Conservation (phyloP, 1,140 invertebrate species). For the Bombus vancouverensis region DNA sequence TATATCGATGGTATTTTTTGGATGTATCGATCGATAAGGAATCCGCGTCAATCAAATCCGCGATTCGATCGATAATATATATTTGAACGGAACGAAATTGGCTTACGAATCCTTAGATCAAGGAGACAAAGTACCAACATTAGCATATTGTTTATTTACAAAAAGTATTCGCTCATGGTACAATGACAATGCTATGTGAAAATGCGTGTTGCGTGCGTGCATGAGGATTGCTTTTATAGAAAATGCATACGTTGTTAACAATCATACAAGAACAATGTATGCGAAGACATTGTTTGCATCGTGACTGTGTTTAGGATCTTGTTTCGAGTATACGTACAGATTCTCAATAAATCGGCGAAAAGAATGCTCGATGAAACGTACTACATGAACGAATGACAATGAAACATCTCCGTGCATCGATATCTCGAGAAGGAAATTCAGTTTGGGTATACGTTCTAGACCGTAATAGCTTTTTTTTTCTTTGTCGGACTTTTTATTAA, state of each 20-base stretch:
- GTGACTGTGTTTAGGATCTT: not conserved
- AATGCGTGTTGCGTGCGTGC: constrained; percentile 62
- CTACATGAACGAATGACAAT: constrained; percentile 24
- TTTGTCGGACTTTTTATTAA: constrained; percentile 75
- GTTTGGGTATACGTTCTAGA: constrained; percentile 53
- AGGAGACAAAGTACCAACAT: constrained; percentile 51
- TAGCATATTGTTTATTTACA: constrained; percentile 67
- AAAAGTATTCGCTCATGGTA: constrained; percentile 52
- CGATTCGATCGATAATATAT: not conserved
- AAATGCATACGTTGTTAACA: constrained; percentile 50
- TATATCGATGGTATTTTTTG: not conserved
- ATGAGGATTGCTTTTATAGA: constrained; percentile 55
- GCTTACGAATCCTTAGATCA: constrained; percentile 12
- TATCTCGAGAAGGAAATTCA: constrained; percentile 62
- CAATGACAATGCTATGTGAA: constrained; percentile 63
- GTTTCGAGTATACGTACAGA: constrained; percentile 9
- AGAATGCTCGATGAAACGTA: constrained; percentile 14
- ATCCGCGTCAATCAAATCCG: not conserved
- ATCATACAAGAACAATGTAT: constrained; percentile 32
- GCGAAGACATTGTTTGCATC: constrained; percentile 25
- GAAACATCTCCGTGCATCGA: constrained; percentile 13
- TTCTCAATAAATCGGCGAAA: not conserved
- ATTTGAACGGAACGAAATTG: not conserved
- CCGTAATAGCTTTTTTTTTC: constrained; percentile 46
- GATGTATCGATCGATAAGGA: not conserved